These are phyloP conservation scores for Margarornis squamiger DNA, from an alignment of 2,797 vertebrate genomes.

Conservation along the genomic window DNA sequence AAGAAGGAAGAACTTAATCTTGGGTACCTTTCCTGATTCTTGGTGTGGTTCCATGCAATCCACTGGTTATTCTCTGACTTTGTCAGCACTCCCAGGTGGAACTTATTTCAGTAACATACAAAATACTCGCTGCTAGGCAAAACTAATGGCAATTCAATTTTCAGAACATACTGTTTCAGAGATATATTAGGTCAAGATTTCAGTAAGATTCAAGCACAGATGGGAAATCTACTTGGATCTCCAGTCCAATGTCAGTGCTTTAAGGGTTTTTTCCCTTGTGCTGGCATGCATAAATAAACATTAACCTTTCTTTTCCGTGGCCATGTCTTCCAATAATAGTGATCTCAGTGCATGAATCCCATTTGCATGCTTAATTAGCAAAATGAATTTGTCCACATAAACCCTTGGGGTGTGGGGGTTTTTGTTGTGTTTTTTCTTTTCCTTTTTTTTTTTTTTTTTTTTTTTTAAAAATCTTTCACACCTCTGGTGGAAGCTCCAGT, in stretches of 20 bases:
- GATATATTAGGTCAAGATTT: background rate
- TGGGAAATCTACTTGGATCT: background rate
- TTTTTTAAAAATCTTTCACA: background rate
- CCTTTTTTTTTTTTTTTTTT: background rate
- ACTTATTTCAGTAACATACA: background rate
- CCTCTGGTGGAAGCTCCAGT: background rate
- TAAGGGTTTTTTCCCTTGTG: accelerated
- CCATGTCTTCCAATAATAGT: background rate
- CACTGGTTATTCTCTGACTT: background rate
- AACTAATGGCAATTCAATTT: background rate
- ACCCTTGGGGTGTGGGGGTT: background rate
- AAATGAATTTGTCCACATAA: background rate
- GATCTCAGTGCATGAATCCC: background rate
- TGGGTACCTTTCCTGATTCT: background rate
- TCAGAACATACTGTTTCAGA: background rate
- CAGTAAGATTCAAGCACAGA: background rate
- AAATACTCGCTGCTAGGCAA: background rate
- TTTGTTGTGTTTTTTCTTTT: background rate
- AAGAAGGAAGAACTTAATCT: background rate
- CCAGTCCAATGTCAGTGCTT: background rate
- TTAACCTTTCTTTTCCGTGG: background rate
- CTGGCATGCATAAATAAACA: background rate
- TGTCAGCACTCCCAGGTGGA: background rate
- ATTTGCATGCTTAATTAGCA: background rate
- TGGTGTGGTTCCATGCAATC: background rate